Evolutionary conservation across 2,888 invertebrate species (phyloP).

Genomic region (Eulithis testata): DNA sequence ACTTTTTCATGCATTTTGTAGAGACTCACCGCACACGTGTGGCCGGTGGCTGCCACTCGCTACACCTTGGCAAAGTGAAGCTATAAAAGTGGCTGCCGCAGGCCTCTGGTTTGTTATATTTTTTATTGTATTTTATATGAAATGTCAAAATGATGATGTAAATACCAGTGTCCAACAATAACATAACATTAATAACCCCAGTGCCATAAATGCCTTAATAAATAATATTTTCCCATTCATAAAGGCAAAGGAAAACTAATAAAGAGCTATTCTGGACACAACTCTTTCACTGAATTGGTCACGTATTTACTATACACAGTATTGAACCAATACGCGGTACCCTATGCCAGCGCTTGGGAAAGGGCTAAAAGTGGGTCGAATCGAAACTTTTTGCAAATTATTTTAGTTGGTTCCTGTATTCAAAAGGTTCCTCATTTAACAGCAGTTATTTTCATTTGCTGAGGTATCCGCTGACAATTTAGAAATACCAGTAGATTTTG

Average conservation of each 20-base stretch:
- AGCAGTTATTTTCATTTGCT: too few species aligned
- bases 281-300: constrained; percentile 10
- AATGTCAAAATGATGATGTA: too few species aligned
- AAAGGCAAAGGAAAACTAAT: constrained; percentile 2
- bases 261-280: constrained; percentile 10
- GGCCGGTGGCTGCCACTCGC: too few species aligned
- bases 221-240: neutral
- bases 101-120: too few species aligned
- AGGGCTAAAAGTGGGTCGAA: neutral
- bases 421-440: neutral
- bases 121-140: too few species aligned
- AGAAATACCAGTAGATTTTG: too few species aligned
- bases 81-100: too few species aligned
- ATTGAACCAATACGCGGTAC: constrained; percentile 1
- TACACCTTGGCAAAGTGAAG: too few species aligned
- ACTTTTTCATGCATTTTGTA: too few species aligned
- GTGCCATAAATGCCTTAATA: neutral
- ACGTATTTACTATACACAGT: constrained; percentile 15
- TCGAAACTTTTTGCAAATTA: neutral
- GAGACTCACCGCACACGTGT: too few species aligned
- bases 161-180: neutral
- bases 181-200: neutral
- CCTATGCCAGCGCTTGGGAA: too few species aligned
- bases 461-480: too few species aligned
- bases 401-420: neutral